phyloP scores from a whole-genome alignment of 1,140 invertebrate genomes.

The Caenorhabditis latens region DNA sequence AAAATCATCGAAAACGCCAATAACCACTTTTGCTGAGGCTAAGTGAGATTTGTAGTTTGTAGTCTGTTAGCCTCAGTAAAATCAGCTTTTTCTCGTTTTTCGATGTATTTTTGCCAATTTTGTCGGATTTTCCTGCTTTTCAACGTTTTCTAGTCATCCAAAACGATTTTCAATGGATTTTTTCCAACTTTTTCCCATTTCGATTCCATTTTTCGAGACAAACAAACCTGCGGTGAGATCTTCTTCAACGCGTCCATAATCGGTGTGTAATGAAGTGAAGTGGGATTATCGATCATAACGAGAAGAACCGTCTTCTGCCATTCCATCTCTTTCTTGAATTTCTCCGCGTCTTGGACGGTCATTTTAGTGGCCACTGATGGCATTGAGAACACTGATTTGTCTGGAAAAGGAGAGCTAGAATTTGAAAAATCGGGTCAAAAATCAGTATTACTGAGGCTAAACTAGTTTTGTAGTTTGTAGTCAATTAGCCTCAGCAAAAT shows the following conservation, averaged over 20 bases:
- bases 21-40: too few species aligned
- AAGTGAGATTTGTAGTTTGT: too few species aligned
- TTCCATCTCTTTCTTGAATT: not conserved
- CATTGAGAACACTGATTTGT: not conserved
- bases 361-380: constrained; percentile 2
- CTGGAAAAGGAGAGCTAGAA: constrained; percentile 20
- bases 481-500: not conserved
- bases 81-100: too few species aligned
- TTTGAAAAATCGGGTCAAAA: too few species aligned
- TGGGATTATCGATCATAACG: constrained; percentile 9
- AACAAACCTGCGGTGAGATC: constrained; percentile 2
- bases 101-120: too few species aligned
- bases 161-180: not conserved
- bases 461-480: too few species aligned
- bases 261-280: not conserved
- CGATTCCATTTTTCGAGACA: not conserved
- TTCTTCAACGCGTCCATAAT: constrained; percentile 9
- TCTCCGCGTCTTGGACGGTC: not conserved
- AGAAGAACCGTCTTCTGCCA: constrained; percentile 28
- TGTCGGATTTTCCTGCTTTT: too few species aligned
- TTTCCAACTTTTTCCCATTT: not conserved
- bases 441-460: not conserved
- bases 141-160: not conserved
- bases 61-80: too few species aligned
- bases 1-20: too few species aligned